phyloP scores from a whole-genome alignment of 2,113 vertebrate genomes.

The human region DNA sequence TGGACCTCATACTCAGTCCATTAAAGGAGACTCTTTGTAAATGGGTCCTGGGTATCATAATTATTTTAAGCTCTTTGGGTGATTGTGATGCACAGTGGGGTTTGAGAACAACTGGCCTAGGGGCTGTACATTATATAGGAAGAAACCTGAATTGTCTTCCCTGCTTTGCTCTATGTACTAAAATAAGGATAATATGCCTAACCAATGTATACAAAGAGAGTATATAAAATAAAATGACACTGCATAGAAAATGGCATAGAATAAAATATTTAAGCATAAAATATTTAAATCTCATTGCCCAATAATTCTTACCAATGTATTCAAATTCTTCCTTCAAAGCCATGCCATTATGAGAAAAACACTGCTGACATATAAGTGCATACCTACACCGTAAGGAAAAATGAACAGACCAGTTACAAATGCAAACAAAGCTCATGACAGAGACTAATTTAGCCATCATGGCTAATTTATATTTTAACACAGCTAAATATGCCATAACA shows the following conservation, averaged over 20 bases:
- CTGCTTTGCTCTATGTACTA: constrained; percentile 49
- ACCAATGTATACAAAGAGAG: neutral
- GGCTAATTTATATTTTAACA: constrained; percentile 45
- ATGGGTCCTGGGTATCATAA: neutral
- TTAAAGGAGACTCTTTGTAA: neutral
- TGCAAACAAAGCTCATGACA: neutral
- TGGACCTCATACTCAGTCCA: neutral
- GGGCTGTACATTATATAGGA: neutral
- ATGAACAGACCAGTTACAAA: constrained; percentile 18
- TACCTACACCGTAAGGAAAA: constrained; percentile 87
- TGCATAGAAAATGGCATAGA: neutral
- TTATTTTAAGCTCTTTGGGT: constrained; percentile 18
- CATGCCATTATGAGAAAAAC: constrained; percentile 99
- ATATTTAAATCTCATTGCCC: constrained; percentile 49
- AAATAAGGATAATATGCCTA: constrained; percentile 24
- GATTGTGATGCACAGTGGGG: neutral
- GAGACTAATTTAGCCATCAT: constrained; percentile 34
- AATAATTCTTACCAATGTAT: constrained; percentile 93
- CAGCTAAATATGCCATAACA: constrained; percentile 24
- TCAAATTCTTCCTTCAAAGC: constrained; percentile 99
- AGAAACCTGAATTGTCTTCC: neutral
- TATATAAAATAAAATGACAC: constrained; percentile 45
- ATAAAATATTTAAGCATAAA: constrained; percentile 50
- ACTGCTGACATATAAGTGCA: constrained; percentile 98
- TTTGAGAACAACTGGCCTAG: constrained; percentile 13